These are phyloP conservation scores for Ispidina picta DNA, from an alignment of 2,797 vertebrate species.

Conservation along the genomic window DNA sequence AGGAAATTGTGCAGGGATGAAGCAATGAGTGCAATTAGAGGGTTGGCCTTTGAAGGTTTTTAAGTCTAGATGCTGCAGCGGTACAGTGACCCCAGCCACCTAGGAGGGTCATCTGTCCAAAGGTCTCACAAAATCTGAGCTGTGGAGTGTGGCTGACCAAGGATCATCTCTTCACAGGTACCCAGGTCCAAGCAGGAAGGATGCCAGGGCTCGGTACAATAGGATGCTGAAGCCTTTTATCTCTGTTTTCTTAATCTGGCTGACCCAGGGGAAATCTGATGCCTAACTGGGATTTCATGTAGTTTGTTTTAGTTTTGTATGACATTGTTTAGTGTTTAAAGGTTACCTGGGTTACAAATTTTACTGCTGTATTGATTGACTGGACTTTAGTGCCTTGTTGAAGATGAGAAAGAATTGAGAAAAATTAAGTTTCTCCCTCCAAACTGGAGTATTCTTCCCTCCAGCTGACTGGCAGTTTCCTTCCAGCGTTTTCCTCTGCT, in stretches of 20 bases:
- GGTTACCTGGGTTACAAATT: constrained; percentile 41
- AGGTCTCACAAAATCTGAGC: neutral
- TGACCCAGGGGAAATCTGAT: neutral
- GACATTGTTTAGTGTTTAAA: constrained; percentile 34
- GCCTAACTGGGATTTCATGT: neutral
- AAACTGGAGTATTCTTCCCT: neutral
- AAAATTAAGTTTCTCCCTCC: neutral
- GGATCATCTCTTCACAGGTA: neutral
- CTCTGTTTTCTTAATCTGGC: neutral
- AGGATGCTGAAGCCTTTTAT: neutral
- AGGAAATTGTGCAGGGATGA: neutral
- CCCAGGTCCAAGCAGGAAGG: neutral
- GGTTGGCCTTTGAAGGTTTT: neutral
- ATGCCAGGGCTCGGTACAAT: rapidly evolving
- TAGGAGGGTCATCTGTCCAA: neutral
- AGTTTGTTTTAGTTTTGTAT: constrained; percentile 32
- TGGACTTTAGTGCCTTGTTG: neutral
- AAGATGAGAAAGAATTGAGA: constrained; percentile 14
- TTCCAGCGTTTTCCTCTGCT: neutral
- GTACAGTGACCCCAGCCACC: neutral
- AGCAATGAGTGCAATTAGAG: neutral
- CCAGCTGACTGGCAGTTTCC: neutral
- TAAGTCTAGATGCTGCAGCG: neutral
- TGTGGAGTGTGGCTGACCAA: rapidly evolving
- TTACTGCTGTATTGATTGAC: constrained; percentile 26